Conservation (phyloP, 2,797 vertebrate species). For the Ara ararauna region DNA sequence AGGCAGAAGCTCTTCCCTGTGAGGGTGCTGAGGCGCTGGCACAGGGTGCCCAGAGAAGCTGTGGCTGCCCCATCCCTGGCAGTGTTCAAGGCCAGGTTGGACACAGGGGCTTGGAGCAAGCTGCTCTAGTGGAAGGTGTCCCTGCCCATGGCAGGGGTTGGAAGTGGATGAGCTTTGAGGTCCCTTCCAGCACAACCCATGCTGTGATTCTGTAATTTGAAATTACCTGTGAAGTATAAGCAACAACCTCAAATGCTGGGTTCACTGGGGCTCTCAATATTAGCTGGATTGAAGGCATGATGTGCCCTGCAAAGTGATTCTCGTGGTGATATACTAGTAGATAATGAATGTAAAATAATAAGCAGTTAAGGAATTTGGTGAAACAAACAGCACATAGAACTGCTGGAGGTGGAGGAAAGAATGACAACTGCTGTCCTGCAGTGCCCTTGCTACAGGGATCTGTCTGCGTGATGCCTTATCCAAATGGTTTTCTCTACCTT, state of each 20-base stretch:
- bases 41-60: too few species aligned
- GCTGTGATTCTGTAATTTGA: neutral
- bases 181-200: neutral
- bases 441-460: neutral
- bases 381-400: neutral
- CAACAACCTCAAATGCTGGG: neutral
- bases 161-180: too few species aligned
- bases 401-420: neutral
- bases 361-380: neutral
- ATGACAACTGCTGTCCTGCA: neutral
- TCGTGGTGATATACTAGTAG: rapidly evolving
- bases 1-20: too few species aligned
- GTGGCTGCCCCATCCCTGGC: too few species aligned
- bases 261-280: neutral
- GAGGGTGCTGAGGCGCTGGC: too few species aligned
- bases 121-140: too few species aligned
- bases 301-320: neutral
- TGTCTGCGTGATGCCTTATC: rapidly evolving
- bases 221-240: rapidly evolving
- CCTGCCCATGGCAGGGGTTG: too few species aligned
- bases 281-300: neutral
- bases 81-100: too few species aligned
- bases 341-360: neutral
- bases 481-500: neutral
- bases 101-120: too few species aligned